Evolutionary conservation across 2,797 vertebrate genomes (phyloP).

Genomic region (Oreortyx pictus): DNA sequence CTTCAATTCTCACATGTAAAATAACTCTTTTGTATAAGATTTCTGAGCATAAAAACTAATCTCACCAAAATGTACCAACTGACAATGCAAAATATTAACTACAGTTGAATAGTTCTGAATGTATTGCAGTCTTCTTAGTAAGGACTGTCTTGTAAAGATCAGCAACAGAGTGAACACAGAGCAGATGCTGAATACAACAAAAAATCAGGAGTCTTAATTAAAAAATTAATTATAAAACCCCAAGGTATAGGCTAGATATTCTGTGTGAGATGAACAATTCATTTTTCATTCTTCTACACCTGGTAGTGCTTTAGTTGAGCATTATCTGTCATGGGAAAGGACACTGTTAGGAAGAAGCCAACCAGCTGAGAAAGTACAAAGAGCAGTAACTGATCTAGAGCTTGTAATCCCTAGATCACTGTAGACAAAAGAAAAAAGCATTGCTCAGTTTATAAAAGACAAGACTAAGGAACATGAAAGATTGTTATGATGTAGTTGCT

Average conservation of each 20-base stretch:
- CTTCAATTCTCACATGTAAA: background rate
- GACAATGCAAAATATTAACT: background rate
- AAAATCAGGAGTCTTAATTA: background rate
- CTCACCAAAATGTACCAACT: background rate
- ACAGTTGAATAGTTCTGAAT: background rate
- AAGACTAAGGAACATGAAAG: accelerated
- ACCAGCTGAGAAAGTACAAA: background rate
- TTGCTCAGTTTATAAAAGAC: background rate
- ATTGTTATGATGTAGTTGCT: background rate
- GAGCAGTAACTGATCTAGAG: background rate
- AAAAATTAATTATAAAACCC: background rate
- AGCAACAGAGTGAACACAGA: background rate
- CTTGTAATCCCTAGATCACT: background rate
- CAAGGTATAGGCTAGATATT: background rate
- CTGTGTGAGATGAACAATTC: background rate
- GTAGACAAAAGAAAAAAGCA: background rate
- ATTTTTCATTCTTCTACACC: background rate
- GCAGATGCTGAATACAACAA: background rate
- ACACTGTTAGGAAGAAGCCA: background rate
- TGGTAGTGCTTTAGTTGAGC: background rate
- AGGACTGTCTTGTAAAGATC: background rate
- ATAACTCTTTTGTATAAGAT: background rate
- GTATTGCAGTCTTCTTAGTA: background rate
- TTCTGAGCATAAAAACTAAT: background rate
- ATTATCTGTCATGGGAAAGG: background rate